Base-by-base conservation (phyloP, 2,797 vertebrate species). In the Pristis pectinata region DNA sequence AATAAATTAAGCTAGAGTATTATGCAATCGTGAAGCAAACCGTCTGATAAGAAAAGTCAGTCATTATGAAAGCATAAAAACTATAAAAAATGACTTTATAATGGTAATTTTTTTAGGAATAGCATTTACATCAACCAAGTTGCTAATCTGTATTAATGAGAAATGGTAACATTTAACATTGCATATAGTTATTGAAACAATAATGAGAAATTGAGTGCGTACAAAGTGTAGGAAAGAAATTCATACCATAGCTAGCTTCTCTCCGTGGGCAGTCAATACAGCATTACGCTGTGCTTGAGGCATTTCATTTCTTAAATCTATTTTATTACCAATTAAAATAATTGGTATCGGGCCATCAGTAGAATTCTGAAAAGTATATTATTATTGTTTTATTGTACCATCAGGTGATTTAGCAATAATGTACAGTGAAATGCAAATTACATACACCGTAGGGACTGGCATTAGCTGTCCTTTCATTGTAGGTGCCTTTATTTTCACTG, bases 301-400 rank as follows among this genome's bases (percentile, higher is more conserved):
- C 70, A 87, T 93, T 95, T 96, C 70, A 0, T 95, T 95, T 59
- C 95, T 95, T 94, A 97, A 96, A 95, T 98, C 97, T 8, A 95
- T 97, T 96, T 98, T 98, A 96, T 98, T 98, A 91, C 97, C 97
- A 95, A 97, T 97, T 91, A 98, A 95, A 95, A 97, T 97, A 95
- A 98, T 95, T 0, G 97, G 97, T 76, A 97, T 96, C 0, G 95
- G 95, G 10, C 96, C 95, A 0, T 97, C 95, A 0, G 96, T 96
- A 19, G 96, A 97, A 37, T 97, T 97, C 98, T 98, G 95, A 30
- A 59, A 95, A 8, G 56, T 19, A 94, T 15, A 94, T 91, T 4
- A 10, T 10, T 7, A 89, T 6, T 4, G 0, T 30, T 37, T 91
- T 91, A 64, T 22, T 67, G 13, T 67, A 67, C 34, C 56, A n/a